Evolutionary conservation across 2,113 vertebrate species (phyloP).

Genomic region (Formicarius rufipectus): DNA sequence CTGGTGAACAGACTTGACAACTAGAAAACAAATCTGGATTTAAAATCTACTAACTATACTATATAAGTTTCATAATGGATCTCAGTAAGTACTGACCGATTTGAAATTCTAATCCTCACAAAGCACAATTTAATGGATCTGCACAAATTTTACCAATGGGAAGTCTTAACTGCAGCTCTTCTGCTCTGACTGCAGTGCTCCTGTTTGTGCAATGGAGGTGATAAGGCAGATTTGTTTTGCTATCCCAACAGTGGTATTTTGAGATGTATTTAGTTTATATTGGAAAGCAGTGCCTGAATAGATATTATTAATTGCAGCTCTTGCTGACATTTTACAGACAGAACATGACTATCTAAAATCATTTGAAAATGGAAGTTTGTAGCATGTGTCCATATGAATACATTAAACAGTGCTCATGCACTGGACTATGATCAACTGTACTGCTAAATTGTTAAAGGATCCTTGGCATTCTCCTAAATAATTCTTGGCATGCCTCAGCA

Average conservation of each 20-base stretch:
- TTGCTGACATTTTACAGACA: not conserved
- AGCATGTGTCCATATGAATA: not conserved
- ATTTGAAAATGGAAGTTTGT: not conserved
- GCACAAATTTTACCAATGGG: not conserved
- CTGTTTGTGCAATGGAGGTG: not conserved
- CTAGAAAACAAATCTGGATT: not conserved
- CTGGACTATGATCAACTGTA: not conserved
- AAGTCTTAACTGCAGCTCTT: not conserved
- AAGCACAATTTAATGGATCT: not conserved
- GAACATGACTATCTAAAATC: not conserved
- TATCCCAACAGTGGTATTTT: not conserved
- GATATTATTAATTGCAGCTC: not conserved
- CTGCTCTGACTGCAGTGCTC: not conserved
- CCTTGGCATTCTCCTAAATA: not conserved
- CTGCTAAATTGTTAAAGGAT: not conserved
- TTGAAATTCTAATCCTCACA: not conserved
- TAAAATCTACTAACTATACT: not conserved
- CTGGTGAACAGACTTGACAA: not conserved
- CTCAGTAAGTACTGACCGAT: not conserved
- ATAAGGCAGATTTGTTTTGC: not conserved
- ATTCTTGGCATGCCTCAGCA: not conserved
- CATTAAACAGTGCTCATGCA: not conserved
- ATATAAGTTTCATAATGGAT: not conserved
- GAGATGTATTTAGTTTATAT: not conserved
- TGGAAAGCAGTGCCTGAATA: not conserved